Percentiles rank a stretch among this genome's conserved stretches.
These are phyloP conservation scores for Cetonia aurata DNA, from an alignment of 2,888 invertebrate genomes.

Conservation along the genomic window DNA sequence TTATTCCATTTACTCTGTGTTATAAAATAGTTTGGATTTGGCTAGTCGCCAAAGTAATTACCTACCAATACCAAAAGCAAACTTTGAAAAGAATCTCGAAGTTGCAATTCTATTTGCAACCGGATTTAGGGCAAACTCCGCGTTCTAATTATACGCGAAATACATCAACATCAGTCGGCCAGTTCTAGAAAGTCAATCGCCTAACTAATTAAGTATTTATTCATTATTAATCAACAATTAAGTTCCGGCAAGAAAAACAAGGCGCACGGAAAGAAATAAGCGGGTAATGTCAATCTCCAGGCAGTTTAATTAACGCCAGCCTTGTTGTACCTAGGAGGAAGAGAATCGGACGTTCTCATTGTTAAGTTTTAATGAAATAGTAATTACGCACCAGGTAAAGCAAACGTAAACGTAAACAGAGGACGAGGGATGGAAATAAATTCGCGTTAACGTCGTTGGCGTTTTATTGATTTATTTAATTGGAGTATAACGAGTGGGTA, in stretches of 20 bases:
- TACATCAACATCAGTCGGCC: conserved; percentile 25
- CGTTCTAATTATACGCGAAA: conserved; percentile 13
- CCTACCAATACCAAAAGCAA: neutral
- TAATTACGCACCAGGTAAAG: too few relatives aligned
- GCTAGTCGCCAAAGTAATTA: neutral
- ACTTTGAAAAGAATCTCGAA: neutral
- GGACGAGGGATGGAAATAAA: neutral
- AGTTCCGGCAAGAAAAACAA: conserved; percentile 28
- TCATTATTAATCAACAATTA: conserved; percentile 38
- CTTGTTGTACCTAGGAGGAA: neutral
- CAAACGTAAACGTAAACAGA: conserved; percentile 3
- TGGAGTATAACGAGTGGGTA: too few relatives aligned
- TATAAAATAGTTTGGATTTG: neutral
- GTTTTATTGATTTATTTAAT: too few relatives aligned
- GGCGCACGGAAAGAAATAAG: conserved; percentile 17
- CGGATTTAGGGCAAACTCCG: neutral
- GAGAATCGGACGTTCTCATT: conserved; percentile 7
- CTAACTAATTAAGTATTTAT: conserved; percentile 34
- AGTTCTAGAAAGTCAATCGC: conserved; percentile 5
- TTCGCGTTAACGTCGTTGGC: too few relatives aligned
- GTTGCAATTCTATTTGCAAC: conserved; percentile 1
- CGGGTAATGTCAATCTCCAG: conserved; percentile 14
- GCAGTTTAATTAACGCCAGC: conserved; percentile 10
- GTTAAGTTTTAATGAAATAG: conserved; percentile 3
- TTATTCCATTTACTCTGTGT: too few relatives aligned